Base-by-base conservation (phyloP, 2,888 invertebrate genomes). In the Periphyllus acericola region DNA sequence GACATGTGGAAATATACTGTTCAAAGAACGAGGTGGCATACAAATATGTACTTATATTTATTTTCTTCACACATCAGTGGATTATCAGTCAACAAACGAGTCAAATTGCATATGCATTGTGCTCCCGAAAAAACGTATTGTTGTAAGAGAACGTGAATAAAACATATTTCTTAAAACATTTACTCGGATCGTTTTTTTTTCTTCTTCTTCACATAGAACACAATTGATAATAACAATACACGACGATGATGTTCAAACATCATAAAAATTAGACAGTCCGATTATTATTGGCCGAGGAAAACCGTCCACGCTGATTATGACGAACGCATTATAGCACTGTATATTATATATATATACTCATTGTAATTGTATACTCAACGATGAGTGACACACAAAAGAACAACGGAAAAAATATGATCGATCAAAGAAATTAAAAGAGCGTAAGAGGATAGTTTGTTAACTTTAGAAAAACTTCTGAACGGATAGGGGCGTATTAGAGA, bases 31-130 rank as follows among this genome's bases (percentile, higher is more conserved):
- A 60, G 60, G 21, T 25, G 21, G 25, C 71, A 32, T 17, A 71
- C 68, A 71, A 29, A 29, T 17, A 71, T 66, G 29, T 29, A 14
- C 3, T 29, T 71, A 29, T 17, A 29, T 29, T 68, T 29, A 68
- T n/a, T 60, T 74, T 66, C 55, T 83, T 29, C 29, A 32, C 83
- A 3, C 75, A 34, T 83, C 74, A 83, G 34, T 72, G 55, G n/a
- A 36, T 55, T 11, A 74, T 75, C 83, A 78, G 55, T 75, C 60
- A 46, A 66, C 46, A 84, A 76, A 68, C 46, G 25, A 46, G 19
- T 46, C 32, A 68, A 75, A 83, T 66, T 66, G 25, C 66, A 40
- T 32, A 40, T 46, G 52, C 40, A 60, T 83, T 75, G 25, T 36
- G 6, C 32, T 60, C 9, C n/a, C 4, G 75, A n/a, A 36, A n/a